Evolutionary conservation across 2,888 invertebrate species (phyloP), one percentile per base, ranked within the genome.

Genomic region (Amblyteles armatorius): DNA sequence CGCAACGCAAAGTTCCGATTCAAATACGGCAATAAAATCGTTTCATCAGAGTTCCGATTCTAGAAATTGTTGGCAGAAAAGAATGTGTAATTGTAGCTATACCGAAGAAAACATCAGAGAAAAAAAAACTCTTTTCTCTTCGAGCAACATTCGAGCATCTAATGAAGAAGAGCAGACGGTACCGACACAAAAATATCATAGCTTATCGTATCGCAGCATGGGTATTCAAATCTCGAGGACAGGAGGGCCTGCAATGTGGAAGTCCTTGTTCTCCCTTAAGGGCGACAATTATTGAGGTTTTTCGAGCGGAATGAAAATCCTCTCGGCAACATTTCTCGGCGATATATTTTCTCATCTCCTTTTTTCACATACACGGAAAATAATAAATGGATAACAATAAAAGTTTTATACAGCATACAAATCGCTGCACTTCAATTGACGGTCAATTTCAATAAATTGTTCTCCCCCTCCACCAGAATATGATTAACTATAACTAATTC

Each of bases 211-310:
- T 77, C 57, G 40, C 11, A 67, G 4, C n/a, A n/a, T 50, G n/a
- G 16, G 36, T 33, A 29, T 36, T 72, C 60, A 13, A 60, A 63
- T 16, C 33, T 57, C 40, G 55, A 29, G 9, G 6, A 22, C 22
- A 13, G n/a, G 16, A 52, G 44, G 44, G 57, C 22, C 50, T 55
- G 33, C 26, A 11, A 26, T 65, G 71, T 52, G 63, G 40, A 40
- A 68, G 29, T 74, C 60, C 52, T 73, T 26, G 29, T 74, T 52
- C 52, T 73, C 36, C 44, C 16, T 40, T n/a, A 63, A 84, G 73
- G 81, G 77, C 68, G 84, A 78, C 78, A 82, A 82, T 84, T 84
- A 82, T 82, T 55, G 78, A 78, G 78, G 68, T 74, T 33, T 68
- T 73, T 82, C 52, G 73, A 74, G 82, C 69, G 69, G 73, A 84